Evolutionary conservation across 2,113 vertebrate species (phyloP), one percentile per base, ranked within the genome.

Genomic region (Varanus komodoensis): DNA sequence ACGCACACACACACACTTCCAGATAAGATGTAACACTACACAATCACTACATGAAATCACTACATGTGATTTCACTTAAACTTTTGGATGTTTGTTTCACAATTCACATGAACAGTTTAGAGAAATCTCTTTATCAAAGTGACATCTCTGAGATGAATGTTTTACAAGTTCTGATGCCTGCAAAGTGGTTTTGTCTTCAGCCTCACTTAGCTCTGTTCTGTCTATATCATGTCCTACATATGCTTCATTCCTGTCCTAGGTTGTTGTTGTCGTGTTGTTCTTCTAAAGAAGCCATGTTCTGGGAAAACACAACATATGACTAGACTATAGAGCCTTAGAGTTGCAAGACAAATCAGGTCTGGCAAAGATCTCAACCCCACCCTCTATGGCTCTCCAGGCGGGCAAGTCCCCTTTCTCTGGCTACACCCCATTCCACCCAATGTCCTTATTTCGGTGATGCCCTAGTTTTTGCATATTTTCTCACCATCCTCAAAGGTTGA

Each of bases 31-130:
- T 9, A 93, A 86, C 0, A 0, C 79, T 64, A 77, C 91, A 88
- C 89, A 92, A 94, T 91, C 90, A n/a, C n/a, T n/a, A n/a, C n/a
- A n/a, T 44, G 38, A 44, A 44, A 44, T 44, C 38, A 44, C 38
- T 44, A 87, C 88, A 89, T 89, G 86, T 92, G 92, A 92, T 95
- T 93, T 11, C 91, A 86, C 82, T 94, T 90, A 85, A 82, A 68
- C 75, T 91, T 90, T 92, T 91, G 91, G 95, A 95, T 93, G 93
- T 95, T 95, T 96, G 95, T 11, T 12, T 93, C 92, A 90, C 54
- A 92, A 95, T 95, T 96, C 94, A 95, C 82, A 95, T 94, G 89
- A 93, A 92, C 94, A 88, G 89, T 90, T 95, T 38, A 91, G 91
- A 93, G 94, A 96, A 94, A 93, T 93, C 88, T 85, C 90, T 52